phyloP scores from a whole-genome alignment of 2,888 invertebrate species.

The Phyllotreta cruciferae region DNA sequence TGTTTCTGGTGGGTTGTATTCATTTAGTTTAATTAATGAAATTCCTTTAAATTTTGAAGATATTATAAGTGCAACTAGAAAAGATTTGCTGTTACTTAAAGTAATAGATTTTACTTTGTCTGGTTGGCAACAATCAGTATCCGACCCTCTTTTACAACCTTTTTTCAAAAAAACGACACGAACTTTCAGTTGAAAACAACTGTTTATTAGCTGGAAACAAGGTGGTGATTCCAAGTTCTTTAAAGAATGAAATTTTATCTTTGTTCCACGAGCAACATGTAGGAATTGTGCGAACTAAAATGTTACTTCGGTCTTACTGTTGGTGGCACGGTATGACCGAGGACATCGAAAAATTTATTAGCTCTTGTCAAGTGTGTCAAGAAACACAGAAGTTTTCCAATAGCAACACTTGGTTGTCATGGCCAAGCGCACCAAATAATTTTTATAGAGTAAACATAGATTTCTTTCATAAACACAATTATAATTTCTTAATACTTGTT shows the following conservation, averaged over 20 bases:
- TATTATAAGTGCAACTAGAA: not conserved
- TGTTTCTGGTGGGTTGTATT: not conserved
- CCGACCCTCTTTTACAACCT: constrained; percentile 27
- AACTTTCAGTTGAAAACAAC: constrained; percentile 37
- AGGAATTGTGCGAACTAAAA: constrained; percentile 40
- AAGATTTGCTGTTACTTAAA: not conserved
- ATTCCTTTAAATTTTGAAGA: not conserved
- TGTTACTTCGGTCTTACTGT: constrained; percentile 36
- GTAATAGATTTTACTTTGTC: constrained; percentile 29
- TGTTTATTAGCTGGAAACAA: constrained; percentile 35
- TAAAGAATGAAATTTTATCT: constrained; percentile 28
- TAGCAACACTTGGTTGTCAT: constrained; percentile 29
- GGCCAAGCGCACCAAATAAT: constrained; percentile 34
- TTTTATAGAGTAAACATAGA: constrained; percentile 37
- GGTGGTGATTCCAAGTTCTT: constrained; percentile 35
- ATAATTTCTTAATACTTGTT: constrained; percentile 36
- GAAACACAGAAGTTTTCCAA: constrained; percentile 36
- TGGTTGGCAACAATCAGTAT: constrained; percentile 33
- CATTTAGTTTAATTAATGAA: too few relatives aligned
- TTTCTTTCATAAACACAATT: constrained; percentile 30
- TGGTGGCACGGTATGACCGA: constrained; percentile 41
- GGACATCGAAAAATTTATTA: constrained; percentile 37
- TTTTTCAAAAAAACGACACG: constrained; percentile 32
- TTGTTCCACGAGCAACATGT: constrained; percentile 40
- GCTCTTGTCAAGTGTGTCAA: constrained; percentile 37